Base-by-base conservation (phyloP, 2,888 invertebrate species). In the Eulithis testata region DNA sequence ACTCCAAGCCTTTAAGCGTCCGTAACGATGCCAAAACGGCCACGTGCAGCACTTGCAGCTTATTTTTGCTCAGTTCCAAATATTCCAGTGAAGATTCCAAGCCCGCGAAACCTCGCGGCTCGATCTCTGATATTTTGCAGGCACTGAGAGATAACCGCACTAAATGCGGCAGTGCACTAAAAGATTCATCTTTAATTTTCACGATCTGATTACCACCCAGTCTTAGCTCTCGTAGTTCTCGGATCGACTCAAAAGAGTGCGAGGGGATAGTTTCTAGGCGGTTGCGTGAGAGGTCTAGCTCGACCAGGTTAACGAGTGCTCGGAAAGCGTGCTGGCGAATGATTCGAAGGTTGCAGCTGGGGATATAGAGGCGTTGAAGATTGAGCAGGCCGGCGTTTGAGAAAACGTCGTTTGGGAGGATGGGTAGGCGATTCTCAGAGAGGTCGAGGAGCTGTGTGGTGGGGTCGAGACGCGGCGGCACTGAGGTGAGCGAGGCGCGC, bases 361-460 rank as follows among this genome's bases (percentile, higher is more conserved):
- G 93, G 75, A 97, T 90, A 82, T 95, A 96, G 37, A 97, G 94
- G 76, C 96, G 96, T 86, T 97, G 97, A 60, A 97, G 94, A 84
- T 97, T 97, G 58, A 96, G 93, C 64, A 97, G 93, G 71, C 96
- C 96, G 11, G 96, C 95, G 57, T 95, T 92, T 59, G 95, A 95
- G 82, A 97, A 97, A 65, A 96, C 95, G 79, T 96, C 96, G 75
- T 95, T 95, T 50, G 94, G 94, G 56, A 97, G 94, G 43, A 89
- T 90, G 55, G 92, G 89, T 50, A 97, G 91, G 67, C 95, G 94
- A 86, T 97, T 97, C 69, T 95, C 95, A 14, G 96, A 95, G 59
- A 97, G 93, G 83, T 97, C 96, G 63, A 97, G 94, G 59, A 97
- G 94, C 87, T 97, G 97, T 43, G 97, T 97, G 75, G 96, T 95